Conservation (phyloP, 2,113 vertebrate species). For the Fregata magnificens region DNA sequence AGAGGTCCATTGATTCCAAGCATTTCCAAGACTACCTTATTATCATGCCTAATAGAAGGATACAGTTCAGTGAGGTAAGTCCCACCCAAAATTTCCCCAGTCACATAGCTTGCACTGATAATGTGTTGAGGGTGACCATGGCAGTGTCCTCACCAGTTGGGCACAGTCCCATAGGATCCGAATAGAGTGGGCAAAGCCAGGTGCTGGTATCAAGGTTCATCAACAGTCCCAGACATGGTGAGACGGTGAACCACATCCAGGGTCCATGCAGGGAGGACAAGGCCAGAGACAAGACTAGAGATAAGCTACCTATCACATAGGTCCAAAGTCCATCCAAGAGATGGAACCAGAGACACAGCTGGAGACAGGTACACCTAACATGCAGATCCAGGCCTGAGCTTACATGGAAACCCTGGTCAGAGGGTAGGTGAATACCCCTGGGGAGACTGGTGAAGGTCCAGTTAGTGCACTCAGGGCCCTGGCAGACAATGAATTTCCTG, state of each 20-base stretch:
- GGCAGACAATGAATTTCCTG: not conserved
- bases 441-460: not conserved
- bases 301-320: not conserved
- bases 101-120: not conserved
- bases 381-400: fast-evolving
- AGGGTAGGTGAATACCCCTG: not conserved
- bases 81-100: not conserved
- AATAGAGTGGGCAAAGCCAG: not conserved
- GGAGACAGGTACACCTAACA: not conserved
- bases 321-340: not conserved
- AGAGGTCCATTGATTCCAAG: not conserved
- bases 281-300: not conserved
- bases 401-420: not conserved
- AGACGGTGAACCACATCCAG: not conserved
- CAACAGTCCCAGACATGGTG: not conserved
- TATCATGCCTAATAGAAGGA: not conserved
- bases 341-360: not conserved
- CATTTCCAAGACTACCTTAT: not conserved
- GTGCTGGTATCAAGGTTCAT: not conserved
- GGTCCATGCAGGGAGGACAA: not conserved
- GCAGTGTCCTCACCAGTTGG: not conserved
- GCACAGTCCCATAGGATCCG: not conserved
- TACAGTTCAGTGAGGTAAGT: not conserved
- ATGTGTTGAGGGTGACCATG: not conserved
- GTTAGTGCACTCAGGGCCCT: not conserved